A percentile compares a stretch with the other conserved stretches of the same genome.
Conservation (phyloP, 1,140 invertebrate genomes). For the Bactericera cockerelli region DNA sequence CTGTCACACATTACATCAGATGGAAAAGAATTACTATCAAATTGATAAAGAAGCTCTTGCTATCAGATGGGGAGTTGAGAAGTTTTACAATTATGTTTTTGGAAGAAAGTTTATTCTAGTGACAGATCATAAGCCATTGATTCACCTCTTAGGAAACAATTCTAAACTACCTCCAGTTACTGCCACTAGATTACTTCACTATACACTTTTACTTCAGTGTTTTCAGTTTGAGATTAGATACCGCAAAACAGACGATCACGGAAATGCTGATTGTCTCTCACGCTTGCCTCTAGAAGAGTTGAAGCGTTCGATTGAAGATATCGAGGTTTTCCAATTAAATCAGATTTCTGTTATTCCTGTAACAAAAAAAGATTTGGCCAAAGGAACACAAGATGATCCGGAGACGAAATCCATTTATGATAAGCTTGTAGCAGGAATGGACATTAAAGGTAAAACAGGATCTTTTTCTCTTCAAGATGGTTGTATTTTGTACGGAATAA, state of each 20-base stretch:
- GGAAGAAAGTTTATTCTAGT: too few relatives aligned
- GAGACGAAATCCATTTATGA: not conserved
- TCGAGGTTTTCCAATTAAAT: not conserved
- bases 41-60: too few relatives aligned
- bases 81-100: too few relatives aligned
- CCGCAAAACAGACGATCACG: too few relatives aligned
- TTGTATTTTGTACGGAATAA: conserved; percentile 22
- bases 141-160: too few relatives aligned
- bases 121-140: too few relatives aligned
- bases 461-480: conserved; percentile 8
- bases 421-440: not conserved
- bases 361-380: not conserved
- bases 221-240: not conserved
- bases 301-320: not conserved
- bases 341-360: not conserved
- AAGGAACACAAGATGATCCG: not conserved
- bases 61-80: too few relatives aligned
- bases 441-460: not conserved
- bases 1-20: too few relatives aligned
- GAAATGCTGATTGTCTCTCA: not conserved
- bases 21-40: too few relatives aligned
- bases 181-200: too few relatives aligned
- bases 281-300: not conserved
- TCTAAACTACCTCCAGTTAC: too few relatives aligned
- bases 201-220: too few relatives aligned